Percentiles rank a stretch among this genome's conserved stretches.
Evolutionary conservation across 2,888 invertebrate species (phyloP).

Genomic region (Herminia tarsipennalis): DNA sequence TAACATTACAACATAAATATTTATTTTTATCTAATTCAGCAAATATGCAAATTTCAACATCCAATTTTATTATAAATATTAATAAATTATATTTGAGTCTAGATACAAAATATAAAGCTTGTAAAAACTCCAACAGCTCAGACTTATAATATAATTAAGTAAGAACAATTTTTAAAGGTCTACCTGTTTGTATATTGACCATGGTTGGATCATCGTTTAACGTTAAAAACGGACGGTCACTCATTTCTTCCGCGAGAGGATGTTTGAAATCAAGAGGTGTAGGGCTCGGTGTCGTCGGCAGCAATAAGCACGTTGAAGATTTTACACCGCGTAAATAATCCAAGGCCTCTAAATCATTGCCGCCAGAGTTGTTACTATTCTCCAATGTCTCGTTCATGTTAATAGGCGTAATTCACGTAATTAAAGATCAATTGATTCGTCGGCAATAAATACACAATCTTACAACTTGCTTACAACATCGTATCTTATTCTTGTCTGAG

Average conservation of each 20-base stretch:
- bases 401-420: constrained; percentile 6
- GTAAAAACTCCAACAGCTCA: too few relatives aligned
- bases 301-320: constrained; percentile 88
- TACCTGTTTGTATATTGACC: constrained; percentile 70
- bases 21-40: too few relatives aligned
- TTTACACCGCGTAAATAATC: constrained; percentile 86
- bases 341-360: constrained; percentile 66
- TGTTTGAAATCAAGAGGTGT: constrained; percentile 86
- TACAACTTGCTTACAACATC: too few relatives aligned
- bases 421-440: not conserved
- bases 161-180: not conserved
- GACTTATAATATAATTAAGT: not conserved
- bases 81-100: too few relatives aligned
- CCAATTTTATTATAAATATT: too few relatives aligned
- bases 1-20: too few relatives aligned
- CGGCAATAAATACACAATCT: not conserved
- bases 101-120: too few relatives aligned
- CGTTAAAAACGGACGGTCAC: constrained; percentile 74
- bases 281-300: constrained; percentile 86
- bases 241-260: constrained; percentile 84
- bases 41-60: too few relatives aligned
- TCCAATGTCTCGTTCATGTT: constrained; percentile 72
- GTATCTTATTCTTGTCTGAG: too few relatives aligned
- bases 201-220: constrained; percentile 67
- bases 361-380: constrained; percentile 55